phyloP scores from a whole-genome alignment of 2,888 invertebrate species.

The Zaprionus bogoriensis region DNA sequence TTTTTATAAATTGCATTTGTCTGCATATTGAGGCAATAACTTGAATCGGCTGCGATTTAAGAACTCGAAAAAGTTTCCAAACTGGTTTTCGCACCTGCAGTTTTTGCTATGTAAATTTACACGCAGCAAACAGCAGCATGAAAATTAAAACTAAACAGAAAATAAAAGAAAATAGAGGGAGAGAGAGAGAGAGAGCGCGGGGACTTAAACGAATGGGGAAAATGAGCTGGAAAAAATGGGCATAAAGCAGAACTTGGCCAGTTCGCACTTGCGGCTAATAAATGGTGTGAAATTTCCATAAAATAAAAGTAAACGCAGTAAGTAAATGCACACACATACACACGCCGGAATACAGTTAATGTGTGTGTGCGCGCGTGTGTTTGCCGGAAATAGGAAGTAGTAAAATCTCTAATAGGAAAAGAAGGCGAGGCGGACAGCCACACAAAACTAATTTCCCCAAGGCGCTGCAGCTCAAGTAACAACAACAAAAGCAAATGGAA shows the following conservation, averaged over 20 bases:
- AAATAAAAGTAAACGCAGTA: slow-evolving; percentile 73
- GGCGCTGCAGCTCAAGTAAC: slow-evolving; percentile 65
- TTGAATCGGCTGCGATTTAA: neutral
- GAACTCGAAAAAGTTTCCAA: slow-evolving; percentile 3
- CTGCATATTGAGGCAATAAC: neutral
- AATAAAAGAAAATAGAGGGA: neutral
- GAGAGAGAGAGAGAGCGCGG: neutral
- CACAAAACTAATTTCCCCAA: slow-evolving; percentile 79
- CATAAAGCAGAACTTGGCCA: slow-evolving; percentile 50
- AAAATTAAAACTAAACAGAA: slow-evolving; percentile 11
- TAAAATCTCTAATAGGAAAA: slow-evolving; percentile 77
- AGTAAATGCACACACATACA: slow-evolving; percentile 19
- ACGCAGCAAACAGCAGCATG: slow-evolving; percentile 11
- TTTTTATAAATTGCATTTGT: too few species aligned
- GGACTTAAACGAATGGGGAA: neutral
- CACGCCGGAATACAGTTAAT: slow-evolving; percentile 17
- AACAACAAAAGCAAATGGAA: slow-evolving; percentile 21
- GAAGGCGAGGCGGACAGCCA: slow-evolving; percentile 58
- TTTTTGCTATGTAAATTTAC: neutral
- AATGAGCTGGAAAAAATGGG: slow-evolving; percentile 12
- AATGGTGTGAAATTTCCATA: slow-evolving; percentile 78
- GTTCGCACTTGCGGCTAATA: slow-evolving; percentile 72
- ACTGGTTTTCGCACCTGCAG: neutral
- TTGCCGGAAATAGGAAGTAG: slow-evolving; percentile 68
- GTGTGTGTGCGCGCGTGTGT: slow-evolving; percentile 28